A percentile compares a stretch with the other conserved stretches of the same genome.
phyloP scores from a whole-genome alignment of 2,888 invertebrate species.

The Pogonocherus hispidulus region DNA sequence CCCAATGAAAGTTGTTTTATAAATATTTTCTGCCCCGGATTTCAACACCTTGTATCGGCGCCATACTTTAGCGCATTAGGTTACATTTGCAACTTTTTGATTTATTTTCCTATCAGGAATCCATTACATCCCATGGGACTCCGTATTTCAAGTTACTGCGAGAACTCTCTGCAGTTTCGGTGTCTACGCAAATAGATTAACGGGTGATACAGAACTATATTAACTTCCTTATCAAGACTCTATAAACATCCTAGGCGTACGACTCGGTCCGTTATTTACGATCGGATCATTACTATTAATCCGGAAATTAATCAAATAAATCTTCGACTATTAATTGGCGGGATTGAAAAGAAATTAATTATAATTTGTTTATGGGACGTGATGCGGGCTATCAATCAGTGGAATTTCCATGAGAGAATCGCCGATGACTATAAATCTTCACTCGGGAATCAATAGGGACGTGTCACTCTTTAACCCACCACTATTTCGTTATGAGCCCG shows the following conservation, averaged over 20 bases:
- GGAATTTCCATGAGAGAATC: constrained; percentile 32
- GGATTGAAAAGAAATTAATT: constrained; percentile 32
- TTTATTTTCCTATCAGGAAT: no score
- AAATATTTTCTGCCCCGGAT: no score
- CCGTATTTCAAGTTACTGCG: no score
- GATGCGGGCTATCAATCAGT: constrained; percentile 30
- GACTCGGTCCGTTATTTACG: constrained; percentile 8
- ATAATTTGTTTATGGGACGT: constrained; percentile 32
- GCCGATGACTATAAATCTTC: constrained; percentile 35
- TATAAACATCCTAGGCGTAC: background rate
- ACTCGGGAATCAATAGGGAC: constrained; percentile 34
- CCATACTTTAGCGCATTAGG: no score
- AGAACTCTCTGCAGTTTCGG: background rate
- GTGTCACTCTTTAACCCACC: constrained; percentile 37
- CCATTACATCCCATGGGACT: no score
- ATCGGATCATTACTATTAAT: constrained; percentile 20
- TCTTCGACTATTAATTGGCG: constrained; percentile 30
- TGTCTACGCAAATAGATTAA: background rate
- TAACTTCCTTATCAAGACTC: background rate
- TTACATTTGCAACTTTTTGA: no score
- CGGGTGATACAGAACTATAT: background rate
- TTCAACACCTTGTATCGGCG: no score
- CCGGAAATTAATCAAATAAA: constrained; percentile 28
- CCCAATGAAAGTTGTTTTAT: no score
- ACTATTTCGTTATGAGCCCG: constrained; percentile 31